Conservation (phyloP, 2,888 invertebrate genomes). For the Drosophila siamana region DNA sequence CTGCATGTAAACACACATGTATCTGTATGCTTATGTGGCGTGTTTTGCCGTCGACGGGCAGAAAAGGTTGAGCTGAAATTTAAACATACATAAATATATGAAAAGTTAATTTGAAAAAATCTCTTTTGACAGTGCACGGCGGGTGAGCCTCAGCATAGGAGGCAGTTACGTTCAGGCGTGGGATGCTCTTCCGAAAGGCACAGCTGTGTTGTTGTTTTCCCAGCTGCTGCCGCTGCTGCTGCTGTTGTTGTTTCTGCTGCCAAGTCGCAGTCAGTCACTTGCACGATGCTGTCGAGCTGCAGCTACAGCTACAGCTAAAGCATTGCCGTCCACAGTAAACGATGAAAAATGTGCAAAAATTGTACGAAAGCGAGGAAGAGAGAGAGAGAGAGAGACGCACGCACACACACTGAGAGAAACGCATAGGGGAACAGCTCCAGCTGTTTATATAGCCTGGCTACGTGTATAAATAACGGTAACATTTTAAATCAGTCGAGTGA, state of each 20-base stretch:
- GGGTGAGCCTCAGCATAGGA: conserved; percentile 11
- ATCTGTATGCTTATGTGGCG: conserved; percentile 20
- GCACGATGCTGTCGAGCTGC: conserved; percentile 70
- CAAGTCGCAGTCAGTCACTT: conserved; percentile 75
- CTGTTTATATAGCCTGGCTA: conserved; percentile 73
- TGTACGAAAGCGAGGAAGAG: conserved; percentile 5
- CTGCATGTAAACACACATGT: conserved; percentile 3
- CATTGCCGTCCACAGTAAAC: conserved; percentile 57
- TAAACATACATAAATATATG: conserved; percentile 77
- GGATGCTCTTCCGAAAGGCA: conserved; percentile 11
- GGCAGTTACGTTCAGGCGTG: not conserved
- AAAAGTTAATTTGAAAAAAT: conserved; percentile 81
- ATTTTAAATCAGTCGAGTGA: conserved; percentile 79
- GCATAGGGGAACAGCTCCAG: conserved; percentile 38
- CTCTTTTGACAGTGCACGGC: conserved; percentile 74
- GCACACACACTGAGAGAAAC: conserved; percentile 12
- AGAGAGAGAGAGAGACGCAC: conserved; percentile 17
- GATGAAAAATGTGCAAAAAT: conserved; percentile 73
- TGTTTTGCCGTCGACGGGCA: conserved; percentile 52
- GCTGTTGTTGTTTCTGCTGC: conserved; percentile 42
- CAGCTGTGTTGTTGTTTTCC: conserved; percentile 41
- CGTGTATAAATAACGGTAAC: conserved; percentile 80
- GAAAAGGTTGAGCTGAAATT: conserved; percentile 60
- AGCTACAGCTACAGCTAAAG: conserved; percentile 34
- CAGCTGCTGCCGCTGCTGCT: conserved; percentile 24